A percentile compares a stretch with the other conserved stretches of the same genome.
Evolutionary conservation across 2,113 vertebrate species (phyloP).

Genomic region (Indicator indicator): DNA sequence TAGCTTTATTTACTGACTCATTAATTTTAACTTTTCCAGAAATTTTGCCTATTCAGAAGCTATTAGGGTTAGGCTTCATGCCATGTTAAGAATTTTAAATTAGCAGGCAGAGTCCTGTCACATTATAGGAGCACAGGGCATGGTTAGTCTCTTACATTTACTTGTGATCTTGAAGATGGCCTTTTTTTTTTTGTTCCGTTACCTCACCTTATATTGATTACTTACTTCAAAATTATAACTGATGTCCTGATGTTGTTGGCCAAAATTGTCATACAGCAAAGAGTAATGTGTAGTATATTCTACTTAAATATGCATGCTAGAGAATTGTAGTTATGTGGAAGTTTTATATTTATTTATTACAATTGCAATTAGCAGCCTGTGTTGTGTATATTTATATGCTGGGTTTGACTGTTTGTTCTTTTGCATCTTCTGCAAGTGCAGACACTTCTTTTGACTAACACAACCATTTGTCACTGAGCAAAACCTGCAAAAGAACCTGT

Average conservation of each 20-base stretch:
- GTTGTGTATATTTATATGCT: background rate
- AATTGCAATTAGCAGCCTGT: background rate
- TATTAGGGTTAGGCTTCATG: constrained; percentile 49
- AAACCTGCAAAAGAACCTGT: constrained; percentile 20
- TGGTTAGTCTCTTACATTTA: background rate
- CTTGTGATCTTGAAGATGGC: background rate
- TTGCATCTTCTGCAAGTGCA: background rate
- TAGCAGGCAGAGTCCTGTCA: background rate
- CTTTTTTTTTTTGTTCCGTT: background rate
- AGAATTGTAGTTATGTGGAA: background rate
- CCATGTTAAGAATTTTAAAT: constrained; percentile 38
- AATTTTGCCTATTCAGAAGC: constrained; percentile 59
- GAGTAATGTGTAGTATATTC: background rate
- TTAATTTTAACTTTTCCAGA: constrained; percentile 74
- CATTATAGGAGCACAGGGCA: background rate
- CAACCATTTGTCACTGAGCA: constrained; percentile 26
- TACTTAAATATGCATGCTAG: background rate
- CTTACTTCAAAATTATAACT: background rate
- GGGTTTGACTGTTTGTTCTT: constrained; percentile 4
- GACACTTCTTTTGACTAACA: background rate
- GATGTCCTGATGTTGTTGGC: background rate
- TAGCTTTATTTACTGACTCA: constrained; percentile 66
- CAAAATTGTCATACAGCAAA: background rate
- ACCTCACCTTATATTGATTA: background rate
- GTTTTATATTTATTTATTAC: background rate